These are phyloP conservation scores for Catocala nupta DNA, from an alignment of 2,888 invertebrate genomes.

Conservation along the genomic window DNA sequence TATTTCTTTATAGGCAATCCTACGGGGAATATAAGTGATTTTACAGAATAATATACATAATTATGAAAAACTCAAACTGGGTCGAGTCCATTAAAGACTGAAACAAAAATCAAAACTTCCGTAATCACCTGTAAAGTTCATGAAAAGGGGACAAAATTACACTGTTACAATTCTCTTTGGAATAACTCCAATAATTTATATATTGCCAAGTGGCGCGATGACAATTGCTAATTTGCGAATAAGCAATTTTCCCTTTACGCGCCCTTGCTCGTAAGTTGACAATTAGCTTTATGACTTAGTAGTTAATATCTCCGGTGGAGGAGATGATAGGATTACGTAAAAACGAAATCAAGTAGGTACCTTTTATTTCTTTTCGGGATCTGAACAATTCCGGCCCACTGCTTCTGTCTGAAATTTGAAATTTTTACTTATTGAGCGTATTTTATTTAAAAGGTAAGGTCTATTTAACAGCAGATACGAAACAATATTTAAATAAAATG, in stretches of 20 bases:
- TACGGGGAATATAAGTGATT: constrained; percentile 15
- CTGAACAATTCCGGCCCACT: not conserved
- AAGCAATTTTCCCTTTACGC: constrained; percentile 17
- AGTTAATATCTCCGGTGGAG: constrained; percentile 4
- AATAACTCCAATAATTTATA: constrained; percentile 38
- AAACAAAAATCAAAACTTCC: constrained; percentile 48
- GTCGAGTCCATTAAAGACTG: constrained; percentile 38
- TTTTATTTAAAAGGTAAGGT: no score
- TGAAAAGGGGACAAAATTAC: constrained; percentile 36
- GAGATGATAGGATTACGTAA: not conserved
- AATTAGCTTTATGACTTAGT: constrained; percentile 17
- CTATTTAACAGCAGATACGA: no score
- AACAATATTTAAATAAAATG: no score
- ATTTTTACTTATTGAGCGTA: no score
- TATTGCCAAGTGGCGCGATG: constrained; percentile 22
- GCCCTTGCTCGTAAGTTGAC: constrained; percentile 4
- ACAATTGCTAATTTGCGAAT: constrained; percentile 32
- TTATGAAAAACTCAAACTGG: constrained; percentile 31
- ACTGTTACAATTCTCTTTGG: constrained; percentile 39
- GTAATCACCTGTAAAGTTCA: constrained; percentile 49
- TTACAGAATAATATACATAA: constrained; percentile 32
- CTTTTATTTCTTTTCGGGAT: not conserved
- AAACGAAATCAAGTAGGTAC: not conserved
- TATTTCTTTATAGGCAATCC: constrained; percentile 6
- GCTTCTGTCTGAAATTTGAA: no score